Conservation (phyloP, 2,797 vertebrate species). For the Tapirus indicus region DNA sequence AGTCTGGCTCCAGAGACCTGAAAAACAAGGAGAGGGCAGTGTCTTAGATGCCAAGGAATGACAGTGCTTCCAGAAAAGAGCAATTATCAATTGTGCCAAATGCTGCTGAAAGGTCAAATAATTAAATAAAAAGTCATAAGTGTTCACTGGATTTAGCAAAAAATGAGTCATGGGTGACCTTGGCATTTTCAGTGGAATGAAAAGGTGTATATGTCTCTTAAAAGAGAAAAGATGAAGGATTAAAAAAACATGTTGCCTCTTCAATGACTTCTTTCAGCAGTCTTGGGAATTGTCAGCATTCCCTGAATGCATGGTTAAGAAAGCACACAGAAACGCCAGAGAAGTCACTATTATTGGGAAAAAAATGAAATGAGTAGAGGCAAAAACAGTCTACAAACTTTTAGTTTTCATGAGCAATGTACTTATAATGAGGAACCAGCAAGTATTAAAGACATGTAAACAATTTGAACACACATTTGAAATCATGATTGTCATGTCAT, state of each 20-base stretch:
- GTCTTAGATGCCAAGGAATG: not conserved
- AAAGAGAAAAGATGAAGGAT: not conserved
- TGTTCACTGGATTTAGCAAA: not conserved
- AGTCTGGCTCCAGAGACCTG: not conserved
- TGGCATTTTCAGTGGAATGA: not conserved
- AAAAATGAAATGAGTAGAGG: not conserved
- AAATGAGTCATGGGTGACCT: not conserved
- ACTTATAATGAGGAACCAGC: not conserved
- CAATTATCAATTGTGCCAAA: not conserved
- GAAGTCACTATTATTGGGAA: not conserved
- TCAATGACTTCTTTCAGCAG: not conserved
- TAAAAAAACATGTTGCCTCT: not conserved
- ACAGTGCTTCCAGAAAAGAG: not conserved
- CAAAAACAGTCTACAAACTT: not conserved
- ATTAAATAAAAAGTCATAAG: not conserved
- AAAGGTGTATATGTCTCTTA: not conserved
- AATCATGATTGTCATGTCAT: not conserved
- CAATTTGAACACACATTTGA: not conserved
- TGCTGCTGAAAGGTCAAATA: not conserved
- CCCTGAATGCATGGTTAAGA: not conserved
- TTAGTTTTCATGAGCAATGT: not conserved
- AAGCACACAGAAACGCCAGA: not conserved
- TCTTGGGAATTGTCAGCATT: fast-evolving
- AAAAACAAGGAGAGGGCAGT: not conserved
- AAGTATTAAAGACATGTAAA: not conserved